phyloP scores from a whole-genome alignment of 2,797 vertebrate genomes.

The Lateolabrax maculatus region DNA sequence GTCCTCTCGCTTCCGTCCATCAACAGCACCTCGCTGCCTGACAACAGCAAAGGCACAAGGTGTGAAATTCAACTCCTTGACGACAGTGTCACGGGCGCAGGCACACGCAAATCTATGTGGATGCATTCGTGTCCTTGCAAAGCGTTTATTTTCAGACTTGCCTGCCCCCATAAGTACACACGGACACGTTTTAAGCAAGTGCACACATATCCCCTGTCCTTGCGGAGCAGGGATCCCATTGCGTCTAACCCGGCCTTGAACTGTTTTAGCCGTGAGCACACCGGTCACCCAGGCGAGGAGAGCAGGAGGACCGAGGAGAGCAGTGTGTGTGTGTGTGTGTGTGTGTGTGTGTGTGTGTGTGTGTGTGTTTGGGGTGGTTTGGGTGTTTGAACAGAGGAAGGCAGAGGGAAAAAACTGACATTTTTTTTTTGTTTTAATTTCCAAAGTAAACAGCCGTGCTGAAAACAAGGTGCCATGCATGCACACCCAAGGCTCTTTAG shows the following conservation, averaged over 20 bases:
- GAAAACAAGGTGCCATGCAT: background rate
- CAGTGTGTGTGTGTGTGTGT: constrained; percentile 1
- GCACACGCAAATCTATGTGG: constrained; percentile 44
- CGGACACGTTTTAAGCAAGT: background rate
- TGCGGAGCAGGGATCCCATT: constrained; percentile 21
- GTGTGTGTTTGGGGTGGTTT: background rate
- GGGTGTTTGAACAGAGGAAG: constrained; percentile 12
- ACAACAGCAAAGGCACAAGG: constrained; percentile 63
- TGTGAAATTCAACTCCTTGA: constrained; percentile 74
- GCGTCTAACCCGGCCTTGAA: constrained; percentile 75
- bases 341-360: background rate
- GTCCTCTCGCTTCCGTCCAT: constrained; percentile 70
- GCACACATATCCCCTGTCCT: background rate
- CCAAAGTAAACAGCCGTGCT: background rate
- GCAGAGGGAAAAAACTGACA: background rate
- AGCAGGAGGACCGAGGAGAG: constrained; percentile 50
- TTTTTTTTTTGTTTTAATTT: too few species aligned
- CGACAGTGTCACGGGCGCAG: constrained; percentile 33
- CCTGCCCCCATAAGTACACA: background rate
- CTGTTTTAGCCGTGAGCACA: constrained; percentile 63
- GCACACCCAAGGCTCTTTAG: background rate
- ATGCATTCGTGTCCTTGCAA: constrained; percentile 29
- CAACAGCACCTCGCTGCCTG: constrained; percentile 65
- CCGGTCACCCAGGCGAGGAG: constrained; percentile 65
- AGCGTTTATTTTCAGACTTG: constrained; percentile 42